These are phyloP conservation scores for Cydia fagiglandana DNA, from an alignment of 1,140 invertebrate species.

Conservation along the genomic window DNA sequence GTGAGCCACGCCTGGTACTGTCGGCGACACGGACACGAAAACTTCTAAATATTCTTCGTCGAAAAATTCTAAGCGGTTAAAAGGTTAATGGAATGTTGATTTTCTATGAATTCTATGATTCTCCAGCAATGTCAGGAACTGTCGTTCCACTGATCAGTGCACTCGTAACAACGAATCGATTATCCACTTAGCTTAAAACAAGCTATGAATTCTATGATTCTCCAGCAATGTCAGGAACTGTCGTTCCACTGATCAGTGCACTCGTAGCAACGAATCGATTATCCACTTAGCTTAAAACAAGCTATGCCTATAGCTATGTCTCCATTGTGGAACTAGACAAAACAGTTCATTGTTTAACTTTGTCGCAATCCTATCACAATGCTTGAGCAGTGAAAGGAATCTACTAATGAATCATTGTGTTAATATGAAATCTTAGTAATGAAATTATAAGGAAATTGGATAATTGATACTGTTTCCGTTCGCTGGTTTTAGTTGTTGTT, in stretches of 20 bases:
- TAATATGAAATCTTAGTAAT: conserved; percentile 49
- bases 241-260: background rate
- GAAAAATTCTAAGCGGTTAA: too few relatives aligned
- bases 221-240: conserved; percentile 3
- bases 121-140: background rate
- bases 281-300: background rate
- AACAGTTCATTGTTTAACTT: conserved; percentile 41
- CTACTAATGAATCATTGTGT: conserved; percentile 47
- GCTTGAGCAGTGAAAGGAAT: conserved; percentile 49
- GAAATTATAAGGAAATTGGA: conserved; percentile 31
- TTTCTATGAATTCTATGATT: background rate
- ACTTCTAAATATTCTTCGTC: too few relatives aligned
- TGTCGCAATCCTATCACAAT: conserved; percentile 37
- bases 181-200: background rate
- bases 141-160: background rate
- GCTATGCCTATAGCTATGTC: background rate
- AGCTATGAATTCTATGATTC: background rate
- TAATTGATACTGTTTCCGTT: conserved; percentile 14
- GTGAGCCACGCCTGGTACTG: too few relatives aligned
- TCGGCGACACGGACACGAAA: too few relatives aligned
- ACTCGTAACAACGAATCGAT: background rate
- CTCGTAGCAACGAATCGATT: background rate
- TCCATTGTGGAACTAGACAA: conserved; percentile 33
- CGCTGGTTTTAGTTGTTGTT: background rate
- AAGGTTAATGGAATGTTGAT: too few relatives aligned